Evolutionary conservation across 30 jellyfish, hydroid and myxozoan genomes (phyloP).

Genomic region (Aurelia sp.): DNA sequence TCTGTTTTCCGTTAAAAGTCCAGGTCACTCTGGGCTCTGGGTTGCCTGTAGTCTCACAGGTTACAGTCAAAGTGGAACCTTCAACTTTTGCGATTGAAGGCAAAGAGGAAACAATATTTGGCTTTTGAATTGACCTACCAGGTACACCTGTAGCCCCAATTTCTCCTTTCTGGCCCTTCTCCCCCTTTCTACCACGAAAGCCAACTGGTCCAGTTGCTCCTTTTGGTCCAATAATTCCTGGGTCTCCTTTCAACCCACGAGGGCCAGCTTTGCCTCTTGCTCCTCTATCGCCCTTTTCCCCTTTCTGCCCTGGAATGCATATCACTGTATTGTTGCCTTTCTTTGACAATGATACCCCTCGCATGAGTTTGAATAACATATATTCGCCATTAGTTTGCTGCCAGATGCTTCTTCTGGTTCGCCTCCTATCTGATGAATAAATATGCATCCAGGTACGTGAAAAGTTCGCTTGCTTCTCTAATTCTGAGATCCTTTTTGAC

Average conservation of each 20-base stretch:
- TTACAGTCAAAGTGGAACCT: background rate
- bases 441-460: no score
- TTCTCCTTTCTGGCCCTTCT: background rate
- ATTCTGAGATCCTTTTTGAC: no score
- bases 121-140: conserved; percentile 32
- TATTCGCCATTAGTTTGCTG: no score
- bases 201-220: background rate
- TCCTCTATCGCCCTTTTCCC: conserved; percentile 27
- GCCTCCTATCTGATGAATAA: no score
- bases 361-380: background rate
- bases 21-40: conserved; percentile 35
- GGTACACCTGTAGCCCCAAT: background rate
- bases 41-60: conserved; percentile 22
- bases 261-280: conserved; percentile 20
- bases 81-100: background rate
- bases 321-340: background rate
- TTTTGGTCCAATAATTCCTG: background rate
- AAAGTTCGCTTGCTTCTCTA: no score
- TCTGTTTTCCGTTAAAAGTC: conserved; percentile 17
- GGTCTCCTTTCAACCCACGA: conserved; percentile 33
- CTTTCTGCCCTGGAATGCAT: conserved; percentile 22
- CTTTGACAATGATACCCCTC: background rate
- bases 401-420: no score
- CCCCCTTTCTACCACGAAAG: background rate
- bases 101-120: conserved; percentile 1